Conservation (phyloP, 1,140 invertebrate species). For the Hyles vespertilio region DNA sequence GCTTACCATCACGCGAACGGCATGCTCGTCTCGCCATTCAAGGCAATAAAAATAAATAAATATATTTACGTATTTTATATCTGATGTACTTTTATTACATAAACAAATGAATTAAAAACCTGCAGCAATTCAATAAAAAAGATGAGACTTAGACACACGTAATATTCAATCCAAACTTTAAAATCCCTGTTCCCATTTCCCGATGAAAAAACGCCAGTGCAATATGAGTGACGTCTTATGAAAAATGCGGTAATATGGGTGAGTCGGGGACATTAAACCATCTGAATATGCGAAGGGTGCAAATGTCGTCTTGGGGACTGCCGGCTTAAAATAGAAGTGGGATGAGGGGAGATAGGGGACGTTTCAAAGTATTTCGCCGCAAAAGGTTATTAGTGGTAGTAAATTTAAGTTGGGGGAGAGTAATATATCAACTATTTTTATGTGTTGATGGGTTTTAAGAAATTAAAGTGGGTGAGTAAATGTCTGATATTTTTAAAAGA, state of each 20-base stretch:
- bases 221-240: slow-evolving; percentile 46
- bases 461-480: not conserved
- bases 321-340: slow-evolving; percentile 42
- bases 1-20: no score
- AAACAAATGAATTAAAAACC: not conserved
- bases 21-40: no score
- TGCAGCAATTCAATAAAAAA: no score
- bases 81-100: no score
- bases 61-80: no score
- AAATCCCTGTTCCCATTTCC: not conserved
- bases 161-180: slow-evolving; percentile 5
- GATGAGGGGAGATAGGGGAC: slow-evolving; percentile 39
- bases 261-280: slow-evolving; percentile 45
- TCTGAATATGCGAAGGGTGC: slow-evolving; percentile 59
- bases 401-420: slow-evolving; percentile 1
- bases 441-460: not conserved
- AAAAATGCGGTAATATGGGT: slow-evolving; percentile 48
- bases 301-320: slow-evolving; percentile 39
- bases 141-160: no score
- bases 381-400: slow-evolving; percentile 5
- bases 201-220: slow-evolving; percentile 6
- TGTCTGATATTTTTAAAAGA: no score
- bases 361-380: slow-evolving; percentile 13
- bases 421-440: not conserved
- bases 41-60: no score